Evolutionary conservation across 1,140 invertebrate species (phyloP).

Genomic region (Pentalonia nigronervosa): DNA sequence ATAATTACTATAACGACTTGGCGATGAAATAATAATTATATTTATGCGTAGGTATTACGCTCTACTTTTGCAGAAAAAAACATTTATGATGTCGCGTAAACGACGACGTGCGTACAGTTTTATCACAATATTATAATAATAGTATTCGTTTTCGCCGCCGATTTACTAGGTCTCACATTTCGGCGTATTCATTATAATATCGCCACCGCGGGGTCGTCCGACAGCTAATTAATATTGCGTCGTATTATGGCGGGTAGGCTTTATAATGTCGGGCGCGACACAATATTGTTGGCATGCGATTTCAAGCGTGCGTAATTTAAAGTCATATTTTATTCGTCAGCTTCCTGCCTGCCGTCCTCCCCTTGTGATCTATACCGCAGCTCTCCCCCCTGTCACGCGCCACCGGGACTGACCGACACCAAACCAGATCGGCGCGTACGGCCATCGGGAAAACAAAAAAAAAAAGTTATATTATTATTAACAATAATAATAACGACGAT

Average conservation of each 20-base stretch:
- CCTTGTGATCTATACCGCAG: no score
- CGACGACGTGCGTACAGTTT: background rate
- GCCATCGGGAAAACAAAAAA: background rate
- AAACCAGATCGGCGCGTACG: background rate
- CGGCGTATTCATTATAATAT: background rate
- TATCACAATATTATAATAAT: background rate
- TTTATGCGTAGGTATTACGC: background rate
- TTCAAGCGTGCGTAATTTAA: conserved; percentile 17
- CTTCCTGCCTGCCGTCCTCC: background rate
- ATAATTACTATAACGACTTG: background rate
- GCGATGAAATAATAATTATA: conserved; percentile 7
- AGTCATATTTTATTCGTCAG: background rate
- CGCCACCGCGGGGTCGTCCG: background rate
- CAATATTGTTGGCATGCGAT: background rate
- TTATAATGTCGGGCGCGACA: background rate
- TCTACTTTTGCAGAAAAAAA: background rate
- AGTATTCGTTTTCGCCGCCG: background rate
- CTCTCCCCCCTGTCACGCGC: background rate
- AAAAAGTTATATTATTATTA: background rate
- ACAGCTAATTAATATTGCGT: background rate
- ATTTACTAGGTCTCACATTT: background rate
- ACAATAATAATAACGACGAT: background rate
- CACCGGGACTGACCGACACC: background rate
- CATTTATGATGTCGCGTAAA: background rate
- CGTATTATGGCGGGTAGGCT: background rate